phyloP scores from a whole-genome alignment of 2,797 vertebrate genomes.

The Arnoldichthys spilopterus region DNA sequence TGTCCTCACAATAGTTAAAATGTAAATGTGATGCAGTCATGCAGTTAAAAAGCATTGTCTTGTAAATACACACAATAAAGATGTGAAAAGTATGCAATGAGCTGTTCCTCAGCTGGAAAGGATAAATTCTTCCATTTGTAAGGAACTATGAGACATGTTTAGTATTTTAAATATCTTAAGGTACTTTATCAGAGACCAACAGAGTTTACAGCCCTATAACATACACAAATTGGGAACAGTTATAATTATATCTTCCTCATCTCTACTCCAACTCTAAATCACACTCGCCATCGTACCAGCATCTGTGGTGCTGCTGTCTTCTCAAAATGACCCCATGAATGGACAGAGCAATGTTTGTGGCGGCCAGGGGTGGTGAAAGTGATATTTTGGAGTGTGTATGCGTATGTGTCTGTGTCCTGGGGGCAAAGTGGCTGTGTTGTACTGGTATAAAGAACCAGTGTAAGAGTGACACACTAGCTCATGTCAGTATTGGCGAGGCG shows the following conservation, averaged over 20 bases:
- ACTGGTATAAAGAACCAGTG: slow-evolving; percentile 75
- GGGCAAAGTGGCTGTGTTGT: slow-evolving; percentile 48
- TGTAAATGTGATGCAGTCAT: too few relatives aligned
- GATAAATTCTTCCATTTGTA: background rate
- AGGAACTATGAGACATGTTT: background rate
- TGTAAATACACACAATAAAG: background rate
- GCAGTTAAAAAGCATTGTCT: background rate
- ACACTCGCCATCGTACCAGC: slow-evolving; percentile 25
- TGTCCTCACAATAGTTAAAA: too few relatives aligned
- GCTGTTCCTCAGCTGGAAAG: background rate
- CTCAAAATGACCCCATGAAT: slow-evolving; percentile 67
- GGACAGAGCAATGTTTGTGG: slow-evolving; percentile 78
- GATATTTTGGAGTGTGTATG: slow-evolving; percentile 71
- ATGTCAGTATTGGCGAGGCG: slow-evolving; percentile 40
- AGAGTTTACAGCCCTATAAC: slow-evolving; percentile 1
- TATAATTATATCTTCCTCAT: slow-evolving; percentile 26
- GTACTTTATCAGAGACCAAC: background rate
- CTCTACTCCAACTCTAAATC: background rate
- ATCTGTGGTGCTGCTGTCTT: slow-evolving; percentile 13
- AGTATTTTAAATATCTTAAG: background rate
- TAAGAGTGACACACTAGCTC: slow-evolving; percentile 55
- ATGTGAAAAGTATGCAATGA: background rate
- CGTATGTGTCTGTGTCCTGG: slow-evolving; percentile 61
- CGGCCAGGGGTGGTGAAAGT: slow-evolving; percentile 44
- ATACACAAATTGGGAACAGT: slow-evolving; percentile 32